These are phyloP conservation scores for Zaprionus vittiger DNA, from an alignment of 1,140 invertebrate genomes.

Conservation along the genomic window DNA sequence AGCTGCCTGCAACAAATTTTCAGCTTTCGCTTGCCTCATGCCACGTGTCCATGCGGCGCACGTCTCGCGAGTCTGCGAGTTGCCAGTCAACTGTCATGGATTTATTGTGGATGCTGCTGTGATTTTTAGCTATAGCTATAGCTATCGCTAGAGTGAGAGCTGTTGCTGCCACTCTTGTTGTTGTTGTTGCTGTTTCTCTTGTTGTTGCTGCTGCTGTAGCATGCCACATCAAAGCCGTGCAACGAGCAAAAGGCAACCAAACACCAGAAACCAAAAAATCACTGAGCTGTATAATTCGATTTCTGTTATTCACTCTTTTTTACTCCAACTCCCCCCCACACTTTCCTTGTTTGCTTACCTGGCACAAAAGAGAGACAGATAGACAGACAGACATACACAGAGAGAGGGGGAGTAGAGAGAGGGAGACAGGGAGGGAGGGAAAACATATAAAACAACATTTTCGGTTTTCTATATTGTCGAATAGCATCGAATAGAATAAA, in stretches of 20 bases:
- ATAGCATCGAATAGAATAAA: slow-evolving; percentile 58
- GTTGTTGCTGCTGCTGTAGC: slow-evolving; percentile 42
- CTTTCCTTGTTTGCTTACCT: slow-evolving; percentile 65
- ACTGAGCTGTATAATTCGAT: slow-evolving; percentile 83
- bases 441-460: slow-evolving; percentile 68
- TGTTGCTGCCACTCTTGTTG: not conserved
- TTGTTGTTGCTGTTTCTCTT: not conserved
- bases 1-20: slow-evolving; percentile 39
- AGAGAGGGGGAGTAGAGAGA: not conserved
- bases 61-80: slow-evolving; percentile 15
- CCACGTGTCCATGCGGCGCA: slow-evolving; percentile 48
- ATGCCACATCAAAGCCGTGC: slow-evolving; percentile 72
- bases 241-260: slow-evolving; percentile 80
- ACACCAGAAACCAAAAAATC: slow-evolving; percentile 82
- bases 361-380: slow-evolving; percentile 24
- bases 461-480: slow-evolving; percentile 59
- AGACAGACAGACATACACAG: slow-evolving; percentile 9
- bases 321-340: not conserved
- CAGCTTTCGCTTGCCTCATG: slow-evolving; percentile 29
- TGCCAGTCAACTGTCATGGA: slow-evolving; percentile 78
- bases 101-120: slow-evolving; percentile 69
- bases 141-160: not conserved
- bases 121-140: slow-evolving; percentile 69
- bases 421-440: not conserved
- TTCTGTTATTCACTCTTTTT: slow-evolving; percentile 72